These are phyloP conservation scores for Nudaria mundana DNA, from an alignment of 2,888 invertebrate species.

Conservation along the genomic window DNA sequence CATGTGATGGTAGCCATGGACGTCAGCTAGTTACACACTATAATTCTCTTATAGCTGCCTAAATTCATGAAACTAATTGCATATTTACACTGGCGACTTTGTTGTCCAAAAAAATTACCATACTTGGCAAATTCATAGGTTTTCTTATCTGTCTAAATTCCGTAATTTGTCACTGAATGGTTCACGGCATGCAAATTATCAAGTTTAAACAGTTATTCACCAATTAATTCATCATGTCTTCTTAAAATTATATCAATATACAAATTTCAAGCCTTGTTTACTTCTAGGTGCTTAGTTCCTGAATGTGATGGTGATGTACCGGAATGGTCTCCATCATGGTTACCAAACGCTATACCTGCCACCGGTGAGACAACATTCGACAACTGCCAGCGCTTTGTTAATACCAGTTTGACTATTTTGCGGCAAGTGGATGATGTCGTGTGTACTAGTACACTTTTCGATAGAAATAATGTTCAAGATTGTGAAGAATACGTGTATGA, in stretches of 20 bases:
- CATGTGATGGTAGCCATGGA: no score
- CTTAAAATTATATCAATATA: no score
- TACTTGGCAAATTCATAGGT: no score
- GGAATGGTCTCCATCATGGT: constrained; percentile 45
- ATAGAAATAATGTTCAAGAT: constrained; percentile 28
- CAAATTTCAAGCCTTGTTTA: neutral
- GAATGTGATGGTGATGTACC: constrained; percentile 42
- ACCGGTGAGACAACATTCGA: constrained; percentile 46
- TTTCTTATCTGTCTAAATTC: no score
- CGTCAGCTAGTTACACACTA: no score
- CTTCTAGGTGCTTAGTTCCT: constrained; percentile 27
- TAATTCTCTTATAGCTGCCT: no score
- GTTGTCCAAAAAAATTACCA: no score
- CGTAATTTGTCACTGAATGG: no score
- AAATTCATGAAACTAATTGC: no score
- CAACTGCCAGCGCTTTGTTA: constrained; percentile 67
- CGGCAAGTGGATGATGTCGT: constrained; percentile 9
- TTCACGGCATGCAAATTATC: no score
- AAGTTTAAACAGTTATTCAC: no score
- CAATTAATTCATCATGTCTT: neutral
- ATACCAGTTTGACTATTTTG: constrained; percentile 13
- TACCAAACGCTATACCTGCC: constrained; percentile 20
- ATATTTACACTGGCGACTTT: no score
- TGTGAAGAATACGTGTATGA: constrained; percentile 59
- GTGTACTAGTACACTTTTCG: constrained; percentile 55